phyloP scores from a whole-genome alignment of 2,797 vertebrate genomes.

The Artibeus lituratus region DNA sequence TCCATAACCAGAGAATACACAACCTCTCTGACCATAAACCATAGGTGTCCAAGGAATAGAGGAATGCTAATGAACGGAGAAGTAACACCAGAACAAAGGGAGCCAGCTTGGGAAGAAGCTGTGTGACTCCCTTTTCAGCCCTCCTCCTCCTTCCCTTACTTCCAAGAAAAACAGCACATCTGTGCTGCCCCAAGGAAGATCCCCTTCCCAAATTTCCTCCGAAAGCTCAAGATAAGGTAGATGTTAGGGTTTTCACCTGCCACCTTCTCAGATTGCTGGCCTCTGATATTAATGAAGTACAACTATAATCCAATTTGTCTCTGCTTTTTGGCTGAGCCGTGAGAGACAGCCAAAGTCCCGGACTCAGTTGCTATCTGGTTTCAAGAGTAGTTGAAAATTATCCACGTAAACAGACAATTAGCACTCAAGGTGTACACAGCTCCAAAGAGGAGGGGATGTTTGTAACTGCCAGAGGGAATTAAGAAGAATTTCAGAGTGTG shows the following conservation, averaged over 20 bases:
- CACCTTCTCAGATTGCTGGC: neutral
- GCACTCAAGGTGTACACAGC: neutral
- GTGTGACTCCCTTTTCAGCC: neutral
- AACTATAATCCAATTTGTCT: neutral
- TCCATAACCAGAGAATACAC: too few relatives aligned
- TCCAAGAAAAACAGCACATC: neutral
- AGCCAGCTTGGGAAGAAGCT: neutral
- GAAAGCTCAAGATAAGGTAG: neutral
- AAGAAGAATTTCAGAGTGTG: neutral
- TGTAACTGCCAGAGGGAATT: neutral
- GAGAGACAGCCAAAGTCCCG: neutral
- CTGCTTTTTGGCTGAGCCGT: neutral
- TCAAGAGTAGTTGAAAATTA: neutral
- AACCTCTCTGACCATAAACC: neutral
- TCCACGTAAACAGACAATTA: neutral
- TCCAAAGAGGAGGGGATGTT: neutral
- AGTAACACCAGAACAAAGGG: neutral
- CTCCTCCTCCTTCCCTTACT: neutral
- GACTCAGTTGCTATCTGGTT: neutral
- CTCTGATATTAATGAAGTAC: neutral
- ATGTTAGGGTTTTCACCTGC: neutral
- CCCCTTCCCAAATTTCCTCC: neutral
- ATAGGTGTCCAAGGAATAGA: neutral
- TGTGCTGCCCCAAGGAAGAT: neutral
- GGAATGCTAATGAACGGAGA: neutral